Base-by-base conservation (phyloP, 2,888 invertebrate genomes). In the Andrena haemorrhoa region DNA sequence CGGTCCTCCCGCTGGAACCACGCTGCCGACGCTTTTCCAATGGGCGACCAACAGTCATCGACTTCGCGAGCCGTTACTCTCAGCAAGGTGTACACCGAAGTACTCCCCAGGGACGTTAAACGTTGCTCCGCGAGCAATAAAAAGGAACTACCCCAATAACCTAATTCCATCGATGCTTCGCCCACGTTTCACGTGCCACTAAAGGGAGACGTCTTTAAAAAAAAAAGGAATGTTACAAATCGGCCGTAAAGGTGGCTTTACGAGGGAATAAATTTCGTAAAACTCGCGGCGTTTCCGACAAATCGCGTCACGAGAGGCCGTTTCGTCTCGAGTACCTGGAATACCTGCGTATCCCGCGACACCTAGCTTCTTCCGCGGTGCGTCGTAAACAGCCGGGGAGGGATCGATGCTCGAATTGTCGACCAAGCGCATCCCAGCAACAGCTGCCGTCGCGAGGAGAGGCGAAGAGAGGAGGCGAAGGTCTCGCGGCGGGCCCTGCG, bases 241-340 rank as follows among this genome's bases (percentile, higher is more conserved):
- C 49, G 64, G 23, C 58, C 51, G 79, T 70, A 69, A 79, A 79
- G 5, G n/a, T 2, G n/a, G 7, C 5, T 79, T 79, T 79, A 79
- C 70, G 70, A 71, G 47, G 60, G 16, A 47, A 60, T 60, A 47
- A 71, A 60, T 60, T 71, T 71, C 31, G 60, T 47, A 31, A 60
- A 29, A 23, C 29, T 5, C 6, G 58, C 29, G 8, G 2, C 31
- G 72, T 63, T 79, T 72, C 35, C 80, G 79, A 64, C 51, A 41
- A 58, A 35, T 63, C 66, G 58, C 51, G 79, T 65, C 79, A 53
- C 79, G 79, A 70, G 58, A 70, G 64, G 31, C 65, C 51, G 58
- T 51, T 26, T 41, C 41, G 64, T 63, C 35, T 33, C 47, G 53
- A 53, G 23, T 29, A 26, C 35, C n/a, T 12, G 12, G 33, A 26